A percentile compares a stretch with the other conserved stretches of the same genome.
Evolutionary conservation across 2,888 invertebrate species (phyloP).

Genomic region (Apocheima hispidaria): DNA sequence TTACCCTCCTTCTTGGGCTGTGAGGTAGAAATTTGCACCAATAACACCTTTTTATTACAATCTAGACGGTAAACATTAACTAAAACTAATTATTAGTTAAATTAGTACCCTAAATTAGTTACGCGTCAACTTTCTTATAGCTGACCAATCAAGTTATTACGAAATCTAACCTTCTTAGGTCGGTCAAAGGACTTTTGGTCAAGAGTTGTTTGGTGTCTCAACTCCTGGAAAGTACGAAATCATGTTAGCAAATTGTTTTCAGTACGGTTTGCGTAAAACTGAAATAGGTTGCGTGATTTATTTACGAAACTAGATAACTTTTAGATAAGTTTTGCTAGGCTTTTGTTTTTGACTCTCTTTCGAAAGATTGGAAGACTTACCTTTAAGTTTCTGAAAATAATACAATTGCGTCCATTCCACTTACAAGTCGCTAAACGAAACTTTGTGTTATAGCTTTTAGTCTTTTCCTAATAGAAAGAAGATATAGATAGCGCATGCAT

Average conservation of each 20-base stretch:
- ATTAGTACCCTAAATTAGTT: conserved; percentile 21
- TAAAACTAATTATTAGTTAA: background rate
- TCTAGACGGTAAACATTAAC: background rate
- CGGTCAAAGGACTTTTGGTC: conserved; percentile 45
- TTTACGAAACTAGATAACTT: conserved; percentile 32
- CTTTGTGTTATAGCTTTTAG: too few relatives aligned
- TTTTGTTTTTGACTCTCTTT: conserved; percentile 14
- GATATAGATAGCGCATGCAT: too few relatives aligned
- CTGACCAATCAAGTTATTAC: conserved; percentile 35
- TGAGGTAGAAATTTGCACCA: background rate
- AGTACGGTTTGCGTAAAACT: conserved; percentile 48
- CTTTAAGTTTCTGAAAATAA: too few relatives aligned
- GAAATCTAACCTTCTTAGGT: conserved; percentile 32
- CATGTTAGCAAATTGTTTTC: conserved; percentile 55
- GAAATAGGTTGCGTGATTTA: conserved; percentile 48
- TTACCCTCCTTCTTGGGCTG: too few relatives aligned
- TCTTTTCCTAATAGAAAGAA: too few relatives aligned
- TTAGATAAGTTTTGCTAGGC: conserved; percentile 22
- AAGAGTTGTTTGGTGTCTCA: conserved; percentile 51
- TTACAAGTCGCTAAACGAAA: too few relatives aligned
- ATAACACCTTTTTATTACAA: background rate
- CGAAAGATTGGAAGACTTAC: background rate
- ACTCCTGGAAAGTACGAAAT: conserved; percentile 56
- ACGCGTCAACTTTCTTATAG: conserved; percentile 35
- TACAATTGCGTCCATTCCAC: too few relatives aligned